Conservation (phyloP, 1,140 invertebrate genomes). For the Acyrthosiphon pisum region DNA sequence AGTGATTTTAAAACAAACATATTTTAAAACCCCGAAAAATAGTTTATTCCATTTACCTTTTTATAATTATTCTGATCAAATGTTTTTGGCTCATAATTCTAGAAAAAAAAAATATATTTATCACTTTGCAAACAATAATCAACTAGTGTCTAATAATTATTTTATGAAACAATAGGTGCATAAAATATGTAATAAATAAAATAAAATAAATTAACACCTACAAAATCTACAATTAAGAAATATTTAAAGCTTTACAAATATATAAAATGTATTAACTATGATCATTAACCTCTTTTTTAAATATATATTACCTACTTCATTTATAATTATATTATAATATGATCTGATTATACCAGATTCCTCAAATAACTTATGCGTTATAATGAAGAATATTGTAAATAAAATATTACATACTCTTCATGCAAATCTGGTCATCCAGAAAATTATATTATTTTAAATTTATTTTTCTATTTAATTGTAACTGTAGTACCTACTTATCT, state of each 20-base stretch:
- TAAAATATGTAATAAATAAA: background rate
- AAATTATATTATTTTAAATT: too few species aligned
- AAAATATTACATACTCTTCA: too few species aligned
- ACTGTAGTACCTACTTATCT: too few species aligned
- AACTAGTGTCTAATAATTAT: background rate
- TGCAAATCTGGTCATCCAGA: too few species aligned
- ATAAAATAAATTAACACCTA: background rate
- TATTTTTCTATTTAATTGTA: too few species aligned
- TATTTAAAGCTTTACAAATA: too few species aligned
- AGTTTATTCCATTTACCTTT: slow-evolving; percentile 5
- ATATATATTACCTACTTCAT: background rate
- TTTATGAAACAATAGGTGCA: background rate
- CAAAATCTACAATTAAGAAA: background rate
- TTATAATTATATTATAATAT: background rate
- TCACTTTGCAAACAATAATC: background rate
- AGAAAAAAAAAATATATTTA: background rate
- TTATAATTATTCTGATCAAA: background rate
- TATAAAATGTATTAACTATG: too few species aligned
- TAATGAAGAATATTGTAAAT: too few species aligned
- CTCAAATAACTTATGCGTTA: too few species aligned
- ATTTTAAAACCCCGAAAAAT: background rate
- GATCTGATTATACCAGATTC: too few species aligned
- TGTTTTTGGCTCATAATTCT: background rate
- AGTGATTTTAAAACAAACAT: background rate
- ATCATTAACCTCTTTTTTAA: too few species aligned